These are phyloP conservation scores for Pristionchus entomophagus DNA, from an alignment of 2,888 invertebrate species.

Conservation along the genomic window DNA sequence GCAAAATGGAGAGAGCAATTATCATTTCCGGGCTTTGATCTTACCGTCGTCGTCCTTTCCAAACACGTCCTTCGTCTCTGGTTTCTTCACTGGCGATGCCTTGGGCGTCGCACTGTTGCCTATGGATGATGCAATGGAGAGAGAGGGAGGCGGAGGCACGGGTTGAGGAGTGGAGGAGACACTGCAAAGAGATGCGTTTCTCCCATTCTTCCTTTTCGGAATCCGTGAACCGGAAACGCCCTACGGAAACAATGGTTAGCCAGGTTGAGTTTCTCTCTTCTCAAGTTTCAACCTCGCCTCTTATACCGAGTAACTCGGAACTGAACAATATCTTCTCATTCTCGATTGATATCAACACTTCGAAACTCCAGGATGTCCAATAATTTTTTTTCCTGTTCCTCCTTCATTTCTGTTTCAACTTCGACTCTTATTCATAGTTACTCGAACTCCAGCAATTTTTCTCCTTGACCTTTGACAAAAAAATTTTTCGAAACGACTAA, in stretches of 20 bases:
- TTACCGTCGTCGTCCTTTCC: not conserved
- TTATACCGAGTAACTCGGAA: not conserved
- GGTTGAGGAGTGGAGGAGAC: not conserved
- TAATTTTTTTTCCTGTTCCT: too few relatives aligned
- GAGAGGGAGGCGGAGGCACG: not conserved
- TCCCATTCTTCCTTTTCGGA: not conserved
- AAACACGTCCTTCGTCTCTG: not conserved
- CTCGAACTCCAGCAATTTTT: too few relatives aligned
- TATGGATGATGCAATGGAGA: not conserved
- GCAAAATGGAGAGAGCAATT: too few relatives aligned
- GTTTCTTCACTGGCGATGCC: not conserved
- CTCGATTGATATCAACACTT: too few relatives aligned
- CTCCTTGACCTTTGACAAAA: too few relatives aligned
- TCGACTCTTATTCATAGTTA: too few relatives aligned
- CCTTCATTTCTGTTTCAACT: too few relatives aligned
- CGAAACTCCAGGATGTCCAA: too few relatives aligned
- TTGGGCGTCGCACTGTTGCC: not conserved
- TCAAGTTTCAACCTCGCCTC: not conserved
- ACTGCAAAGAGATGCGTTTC: not conserved
- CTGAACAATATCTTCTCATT: too few relatives aligned
- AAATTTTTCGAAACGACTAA: too few relatives aligned
- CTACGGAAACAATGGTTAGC: slow-evolving; percentile 2
- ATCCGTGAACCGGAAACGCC: not conserved
- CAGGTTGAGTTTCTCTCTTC: not conserved
- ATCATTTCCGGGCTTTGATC: too few relatives aligned